Percentiles rank a stretch among this genome's conserved stretches.
phyloP scores from a whole-genome alignment of 2,888 invertebrate genomes.

The Phortica okadai region DNA sequence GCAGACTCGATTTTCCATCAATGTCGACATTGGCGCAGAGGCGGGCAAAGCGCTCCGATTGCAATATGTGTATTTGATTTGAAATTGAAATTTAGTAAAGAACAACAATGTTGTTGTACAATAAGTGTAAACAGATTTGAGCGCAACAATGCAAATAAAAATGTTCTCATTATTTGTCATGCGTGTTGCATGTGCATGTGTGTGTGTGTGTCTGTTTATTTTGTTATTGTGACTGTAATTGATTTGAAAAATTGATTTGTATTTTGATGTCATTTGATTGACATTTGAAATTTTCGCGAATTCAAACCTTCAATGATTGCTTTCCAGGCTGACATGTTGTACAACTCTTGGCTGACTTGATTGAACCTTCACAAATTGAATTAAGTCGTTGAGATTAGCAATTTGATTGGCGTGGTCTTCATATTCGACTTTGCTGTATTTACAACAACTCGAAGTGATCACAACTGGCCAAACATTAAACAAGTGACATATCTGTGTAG shows the following conservation, averaged over 20 bases:
- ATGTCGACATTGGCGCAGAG: neutral
- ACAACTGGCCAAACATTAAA: no score
- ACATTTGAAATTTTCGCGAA: neutral
- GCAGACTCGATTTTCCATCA: conserved; percentile 2
- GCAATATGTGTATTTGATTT: neutral
- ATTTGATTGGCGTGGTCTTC: no score
- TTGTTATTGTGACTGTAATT: neutral
- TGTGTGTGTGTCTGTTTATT: neutral
- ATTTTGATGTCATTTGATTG: conserved; percentile 10
- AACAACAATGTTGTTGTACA: neutral
- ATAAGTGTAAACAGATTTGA: neutral
- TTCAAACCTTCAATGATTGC: neutral
- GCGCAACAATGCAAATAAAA: no score
- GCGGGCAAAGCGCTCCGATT: neutral
- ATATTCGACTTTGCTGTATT: no score
- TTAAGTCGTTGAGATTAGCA: no score
- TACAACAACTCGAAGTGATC: no score
- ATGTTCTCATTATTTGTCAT: neutral
- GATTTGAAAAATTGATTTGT: neutral
- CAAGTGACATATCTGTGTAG: no score
- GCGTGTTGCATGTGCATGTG: neutral
- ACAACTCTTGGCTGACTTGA: no score
- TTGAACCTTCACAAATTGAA: no score
- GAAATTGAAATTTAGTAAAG: neutral
- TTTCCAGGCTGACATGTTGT: no score